Evolutionary conservation across 2,888 invertebrate species (phyloP).

Genomic region (Tenthredo amoena): DNA sequence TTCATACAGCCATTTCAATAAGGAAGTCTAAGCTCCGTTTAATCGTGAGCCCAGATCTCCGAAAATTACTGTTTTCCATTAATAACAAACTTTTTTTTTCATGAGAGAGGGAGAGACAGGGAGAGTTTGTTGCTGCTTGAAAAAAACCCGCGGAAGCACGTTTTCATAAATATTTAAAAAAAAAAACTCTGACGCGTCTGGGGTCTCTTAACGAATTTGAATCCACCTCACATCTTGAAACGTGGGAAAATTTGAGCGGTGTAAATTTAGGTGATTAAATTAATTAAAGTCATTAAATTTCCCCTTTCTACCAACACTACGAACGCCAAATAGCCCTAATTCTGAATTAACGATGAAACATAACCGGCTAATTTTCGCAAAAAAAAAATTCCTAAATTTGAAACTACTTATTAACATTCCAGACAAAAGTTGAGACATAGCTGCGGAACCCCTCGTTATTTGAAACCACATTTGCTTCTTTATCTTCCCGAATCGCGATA

Average conservation of each 20-base stretch:
- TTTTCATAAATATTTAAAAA: conserved; percentile 44
- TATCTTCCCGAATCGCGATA: background rate
- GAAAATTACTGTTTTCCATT: conserved; percentile 16
- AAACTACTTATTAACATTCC: background rate
- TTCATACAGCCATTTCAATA: conserved; percentile 11
- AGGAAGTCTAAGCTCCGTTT: conserved; percentile 17
- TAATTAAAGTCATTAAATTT: conserved; percentile 33
- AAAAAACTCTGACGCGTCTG: conserved; percentile 41
- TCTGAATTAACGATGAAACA: background rate
- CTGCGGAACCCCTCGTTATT: background rate
- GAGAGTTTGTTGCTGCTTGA: conserved; percentile 23
- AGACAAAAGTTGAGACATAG: conserved; percentile 6
- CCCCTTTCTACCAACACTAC: background rate
- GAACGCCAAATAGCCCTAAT: conserved; percentile 1
- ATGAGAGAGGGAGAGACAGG: too few relatives aligned
- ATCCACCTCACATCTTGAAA: conserved; percentile 28
- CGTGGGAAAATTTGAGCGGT: conserved; percentile 40
- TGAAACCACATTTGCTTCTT: background rate
- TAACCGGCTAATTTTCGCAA: background rate
- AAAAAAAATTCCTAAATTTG: background rate
- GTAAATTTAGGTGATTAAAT: conserved; percentile 22
- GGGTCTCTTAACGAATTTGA: conserved; percentile 33
- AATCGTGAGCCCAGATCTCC: background rate
- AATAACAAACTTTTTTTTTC: background rate
- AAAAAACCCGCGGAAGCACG: conserved; percentile 17